Conservation (phyloP, 2,888 invertebrate genomes). For the Drosophila limbata region DNA sequence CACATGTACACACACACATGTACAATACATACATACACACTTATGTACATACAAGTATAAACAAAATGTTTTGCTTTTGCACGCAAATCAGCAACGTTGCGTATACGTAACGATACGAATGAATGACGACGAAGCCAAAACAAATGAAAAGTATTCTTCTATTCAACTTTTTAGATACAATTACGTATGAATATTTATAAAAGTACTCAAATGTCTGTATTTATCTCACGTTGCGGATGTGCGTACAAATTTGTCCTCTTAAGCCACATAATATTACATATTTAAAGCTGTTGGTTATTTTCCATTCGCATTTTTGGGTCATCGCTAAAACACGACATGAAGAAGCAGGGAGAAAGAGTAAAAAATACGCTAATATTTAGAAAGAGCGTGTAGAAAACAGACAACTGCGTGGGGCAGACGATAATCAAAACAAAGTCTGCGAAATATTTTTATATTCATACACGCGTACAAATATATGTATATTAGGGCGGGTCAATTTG, state of each 20-base stretch:
- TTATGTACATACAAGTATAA: conserved; percentile 29
- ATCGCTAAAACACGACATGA: conserved; percentile 32
- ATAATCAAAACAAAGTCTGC: conserved; percentile 71
- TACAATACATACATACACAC: not conserved
- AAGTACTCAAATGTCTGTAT: conserved; percentile 2
- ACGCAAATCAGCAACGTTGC: conserved; percentile 57
- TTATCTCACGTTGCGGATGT: conserved; percentile 6
- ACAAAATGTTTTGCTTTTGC: conserved; percentile 54
- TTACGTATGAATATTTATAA: not conserved
- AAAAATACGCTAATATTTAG: conserved; percentile 60
- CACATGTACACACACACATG: not conserved
- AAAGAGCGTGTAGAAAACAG: conserved; percentile 67
- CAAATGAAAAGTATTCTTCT: conserved; percentile 40
- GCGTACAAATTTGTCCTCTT: conserved; percentile 4
- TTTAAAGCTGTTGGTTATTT: conserved; percentile 59
- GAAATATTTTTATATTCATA: conserved; percentile 52
- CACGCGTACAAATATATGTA: conserved; percentile 1
- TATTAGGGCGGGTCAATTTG: no score
- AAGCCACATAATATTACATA: conserved; percentile 19
- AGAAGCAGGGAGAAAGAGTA: conserved; percentile 10
- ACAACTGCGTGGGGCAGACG: conserved; percentile 37
- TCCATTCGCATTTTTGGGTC: conserved; percentile 70
- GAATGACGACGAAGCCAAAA: conserved; percentile 22
- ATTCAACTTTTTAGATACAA: not conserved
- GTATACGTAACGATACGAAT: conserved; percentile 68